Base-by-base conservation (phyloP, 2,113 vertebrate genomes). In the Noturus placidus region DNA sequence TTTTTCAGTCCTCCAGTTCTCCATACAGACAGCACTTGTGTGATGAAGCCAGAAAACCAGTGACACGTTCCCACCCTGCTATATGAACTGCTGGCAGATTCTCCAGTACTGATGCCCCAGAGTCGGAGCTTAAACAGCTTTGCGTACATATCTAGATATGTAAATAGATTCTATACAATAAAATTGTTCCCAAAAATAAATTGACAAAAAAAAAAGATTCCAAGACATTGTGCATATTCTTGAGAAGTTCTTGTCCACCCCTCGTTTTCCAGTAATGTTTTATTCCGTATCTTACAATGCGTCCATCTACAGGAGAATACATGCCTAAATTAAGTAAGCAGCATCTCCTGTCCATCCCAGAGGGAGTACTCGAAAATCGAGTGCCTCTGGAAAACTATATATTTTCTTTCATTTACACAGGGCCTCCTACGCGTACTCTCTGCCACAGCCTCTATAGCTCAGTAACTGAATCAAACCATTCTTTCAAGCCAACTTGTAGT, bases 101-200 rank as follows among this genome's bases (percentile, higher is more conserved):
- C 79, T 95, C 96, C 95, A 96, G 96, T 94, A 96, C 94, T 93
- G 95, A 94, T 92, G 93, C 94, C 93, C 93, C 91, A 93, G 82
- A 85, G 78, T 72, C 91, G 96, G 96, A 96, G 95, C 96, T 96
- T 96, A 95, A 96, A 97, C 96, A 97, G 96, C 96, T 97, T 97
- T 97, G 96, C 97, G 96, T 98, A 97, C 95, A 96, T 96, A 96
- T 96, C 96, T 97, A 97, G 95, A 97, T 96, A 97, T 95, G 96
- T 97, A 97, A 98, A 97, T 97, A 97, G 95, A 96, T 96, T 97
- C 95, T 98, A 98, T 97, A 97, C 96, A 98, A 98, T 97, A 97
- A 97, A 97, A 97, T 93, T 92, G 95, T 96, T 97, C 94, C 86
- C 85, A 97, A 97, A 95, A 97, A 95, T 94, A 98, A 97, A 97